Conservation (phyloP, 2,113 vertebrate species). For the Elephas maximus region DNA sequence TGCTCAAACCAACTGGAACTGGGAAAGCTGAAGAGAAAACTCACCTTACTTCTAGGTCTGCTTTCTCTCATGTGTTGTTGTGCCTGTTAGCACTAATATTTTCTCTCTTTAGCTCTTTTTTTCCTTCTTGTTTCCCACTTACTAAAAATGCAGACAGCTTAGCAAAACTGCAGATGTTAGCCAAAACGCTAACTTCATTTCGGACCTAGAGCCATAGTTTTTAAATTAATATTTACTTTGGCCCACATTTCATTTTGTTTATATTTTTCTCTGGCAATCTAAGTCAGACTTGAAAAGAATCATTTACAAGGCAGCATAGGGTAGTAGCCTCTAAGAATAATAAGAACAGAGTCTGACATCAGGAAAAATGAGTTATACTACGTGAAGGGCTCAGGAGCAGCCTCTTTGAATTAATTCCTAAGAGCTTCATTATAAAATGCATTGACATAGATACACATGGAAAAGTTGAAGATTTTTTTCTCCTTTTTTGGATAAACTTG, state of each 20-base stretch:
- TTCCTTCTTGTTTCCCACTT: constrained; percentile 3
- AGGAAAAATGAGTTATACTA: constrained; percentile 36
- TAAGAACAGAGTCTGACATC: not conserved
- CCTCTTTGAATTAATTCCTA: not conserved
- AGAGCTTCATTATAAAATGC: not conserved
- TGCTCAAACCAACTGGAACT: not conserved
- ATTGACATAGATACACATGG: not conserved
- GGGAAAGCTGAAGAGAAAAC: not conserved
- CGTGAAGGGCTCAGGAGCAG: not conserved
- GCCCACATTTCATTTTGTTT: constrained; percentile 79
- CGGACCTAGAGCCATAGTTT: constrained; percentile 75
- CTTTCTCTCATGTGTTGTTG: constrained; percentile 73
- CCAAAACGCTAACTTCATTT: constrained; percentile 78
- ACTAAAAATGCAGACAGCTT: constrained; percentile 64
- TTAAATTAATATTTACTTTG: constrained; percentile 87
- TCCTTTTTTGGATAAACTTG: not conserved
- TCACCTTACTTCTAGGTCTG: constrained; percentile 51
- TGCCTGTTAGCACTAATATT: constrained; percentile 69
- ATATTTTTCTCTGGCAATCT: constrained; percentile 75
- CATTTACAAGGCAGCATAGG: constrained; percentile 52
- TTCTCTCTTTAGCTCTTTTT: constrained; percentile 46
- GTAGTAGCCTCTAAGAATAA: constrained; percentile 29
- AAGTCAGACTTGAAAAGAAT: constrained; percentile 54
- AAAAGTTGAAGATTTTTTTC: constrained; percentile 44
- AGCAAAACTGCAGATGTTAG: constrained; percentile 77